A percentile compares a stretch with the other conserved stretches of the same genome.
Conservation (phyloP, 2,113 vertebrate species). For the Sitta europaea region DNA sequence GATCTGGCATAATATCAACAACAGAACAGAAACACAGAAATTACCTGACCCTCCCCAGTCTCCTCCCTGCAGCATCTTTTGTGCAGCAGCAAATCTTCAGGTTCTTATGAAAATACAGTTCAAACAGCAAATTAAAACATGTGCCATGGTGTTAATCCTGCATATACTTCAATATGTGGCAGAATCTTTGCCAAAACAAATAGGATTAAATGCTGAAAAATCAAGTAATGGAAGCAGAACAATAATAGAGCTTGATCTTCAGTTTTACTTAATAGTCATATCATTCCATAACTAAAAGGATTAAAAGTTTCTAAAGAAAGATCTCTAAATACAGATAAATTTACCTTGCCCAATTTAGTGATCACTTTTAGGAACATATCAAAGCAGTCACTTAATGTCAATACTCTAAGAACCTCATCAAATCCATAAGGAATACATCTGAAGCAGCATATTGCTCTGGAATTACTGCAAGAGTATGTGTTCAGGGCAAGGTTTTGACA, state of each 20-base stretch:
- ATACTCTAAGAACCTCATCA: neutral
- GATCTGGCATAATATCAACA: neutral
- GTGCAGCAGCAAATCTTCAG: neutral
- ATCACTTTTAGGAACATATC: neutral
- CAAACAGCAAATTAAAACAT: neutral
- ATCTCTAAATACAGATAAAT: neutral
- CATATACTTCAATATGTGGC: neutral
- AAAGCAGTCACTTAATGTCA: neutral
- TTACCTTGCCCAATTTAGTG: neutral
- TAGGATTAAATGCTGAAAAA: neutral
- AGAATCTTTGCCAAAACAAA: neutral
- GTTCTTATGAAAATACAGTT: neutral
- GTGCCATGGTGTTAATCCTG: neutral
- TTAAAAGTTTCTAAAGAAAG: neutral
- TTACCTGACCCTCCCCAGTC: neutral
- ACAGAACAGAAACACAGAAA: accelerated
- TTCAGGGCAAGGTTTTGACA: neutral
- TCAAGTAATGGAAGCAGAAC: neutral
- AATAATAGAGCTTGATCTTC: neutral
- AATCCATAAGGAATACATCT: neutral
- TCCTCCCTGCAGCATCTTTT: neutral
- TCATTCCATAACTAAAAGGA: neutral
- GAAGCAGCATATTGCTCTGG: neutral
- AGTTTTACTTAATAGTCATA: neutral
- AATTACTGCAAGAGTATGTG: neutral